Evolutionary conservation across 2,797 vertebrate species (phyloP).

Genomic region (Takifugu ocellatus): DNA sequence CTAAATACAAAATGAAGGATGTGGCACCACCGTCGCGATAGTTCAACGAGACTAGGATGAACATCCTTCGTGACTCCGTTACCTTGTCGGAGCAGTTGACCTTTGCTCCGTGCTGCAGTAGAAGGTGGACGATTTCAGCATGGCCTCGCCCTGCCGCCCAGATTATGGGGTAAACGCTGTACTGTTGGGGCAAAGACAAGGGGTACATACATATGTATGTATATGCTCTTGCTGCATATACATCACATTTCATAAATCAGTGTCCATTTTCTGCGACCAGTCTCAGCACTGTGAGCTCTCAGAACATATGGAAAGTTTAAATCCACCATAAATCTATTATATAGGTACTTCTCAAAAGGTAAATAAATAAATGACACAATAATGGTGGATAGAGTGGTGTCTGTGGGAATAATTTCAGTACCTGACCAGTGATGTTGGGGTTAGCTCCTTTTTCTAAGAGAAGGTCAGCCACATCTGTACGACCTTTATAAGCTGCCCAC

Average conservation of each 20-base stretch:
- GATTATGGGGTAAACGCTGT: constrained; percentile 96
- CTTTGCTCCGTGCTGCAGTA: constrained; percentile 90
- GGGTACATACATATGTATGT: neutral
- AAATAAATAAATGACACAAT: no score
- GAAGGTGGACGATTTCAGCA: constrained; percentile 87
- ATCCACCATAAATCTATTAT: neutral
- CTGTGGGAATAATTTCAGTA: constrained; percentile 47
- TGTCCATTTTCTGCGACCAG: no score
- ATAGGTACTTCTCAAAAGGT: neutral
- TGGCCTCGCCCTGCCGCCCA: constrained; percentile 98
- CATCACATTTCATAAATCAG: no score
- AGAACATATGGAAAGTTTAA: no score
- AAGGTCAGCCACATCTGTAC: constrained; percentile 83
- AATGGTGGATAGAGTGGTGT: no score
- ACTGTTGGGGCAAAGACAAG: constrained; percentile 77
- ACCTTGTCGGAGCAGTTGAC: constrained; percentile 99
- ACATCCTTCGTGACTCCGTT: constrained; percentile 43
- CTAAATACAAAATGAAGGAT: neutral
- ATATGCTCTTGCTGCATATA: no score
- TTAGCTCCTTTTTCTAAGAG: constrained; percentile 91
- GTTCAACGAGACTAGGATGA: constrained; percentile 27
- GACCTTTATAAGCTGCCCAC: constrained; percentile 96
- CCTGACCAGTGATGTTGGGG: constrained; percentile 95
- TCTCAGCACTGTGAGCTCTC: no score
- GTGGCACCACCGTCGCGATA: neutral